Evolutionary conservation across 1,140 invertebrate species (phyloP), one percentile per base, ranked within the genome.

Genomic region (Bemisia tabaci): DNA sequence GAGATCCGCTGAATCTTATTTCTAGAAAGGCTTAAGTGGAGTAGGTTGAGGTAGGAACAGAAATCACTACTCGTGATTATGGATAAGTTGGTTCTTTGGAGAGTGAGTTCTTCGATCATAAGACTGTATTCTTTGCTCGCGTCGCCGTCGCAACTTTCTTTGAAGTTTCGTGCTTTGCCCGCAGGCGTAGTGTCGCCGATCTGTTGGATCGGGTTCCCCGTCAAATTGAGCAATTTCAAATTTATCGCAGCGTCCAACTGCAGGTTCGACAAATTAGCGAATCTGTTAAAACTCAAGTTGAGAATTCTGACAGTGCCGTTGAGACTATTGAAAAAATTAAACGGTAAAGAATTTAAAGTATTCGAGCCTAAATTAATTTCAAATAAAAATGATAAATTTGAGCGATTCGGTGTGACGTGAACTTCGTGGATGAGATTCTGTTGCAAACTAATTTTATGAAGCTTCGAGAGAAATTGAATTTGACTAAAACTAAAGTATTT

Each of bases 51-150:
- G 71, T 94, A 94, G n/a, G 88, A 84, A 72, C 91, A 86, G 73
- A 95, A 94, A 71, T 94, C 92, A 72, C 88, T 89, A 60, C 89
- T 91, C 0, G 91, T 92, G 2, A 95, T 82, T 63, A 94, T 87
- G 1, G 84, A 90, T 17, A 95, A 78, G 75, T 94, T 94, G 0
- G 91, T 94, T 23, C 84, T 82, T 60, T 85, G 87, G 65, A 94
- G 87, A 72, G 90, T 85, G 11, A 95, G 80, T 75, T 92, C 89
- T 74, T 91, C 84, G 0, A 94, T 79, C 24, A n/a, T 48, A 9
- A 48, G 33, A 12, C 84, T 76, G 23, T 72, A 71, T 58, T 69
- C 71, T 24, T 63, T 58, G n/a, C 63, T 61, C n/a, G 63, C 12
- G 68, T 67, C 48, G 70, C 11, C 24, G n/a, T 21, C 26, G 60